Base-by-base conservation (phyloP, 2,797 vertebrate genomes). In the Cyprinodon diabolis region DNA sequence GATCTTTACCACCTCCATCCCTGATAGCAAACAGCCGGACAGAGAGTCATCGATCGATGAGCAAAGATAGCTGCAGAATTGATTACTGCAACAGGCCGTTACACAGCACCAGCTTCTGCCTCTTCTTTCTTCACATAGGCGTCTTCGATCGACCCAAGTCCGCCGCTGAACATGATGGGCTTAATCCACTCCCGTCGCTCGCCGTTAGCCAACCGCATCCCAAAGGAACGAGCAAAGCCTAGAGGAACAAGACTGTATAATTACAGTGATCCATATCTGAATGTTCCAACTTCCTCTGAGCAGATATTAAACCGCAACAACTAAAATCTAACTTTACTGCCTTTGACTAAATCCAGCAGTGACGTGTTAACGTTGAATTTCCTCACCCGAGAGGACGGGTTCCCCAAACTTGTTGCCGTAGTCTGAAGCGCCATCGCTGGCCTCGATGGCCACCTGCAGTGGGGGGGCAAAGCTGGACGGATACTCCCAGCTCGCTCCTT, bases 351-450 rank as follows among this genome's bases (percentile, higher is more conserved):
- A 30, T 30, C 30, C 14, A 12, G 45, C 45, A 15, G 37, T 30
- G 62, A 62, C 47, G 37, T 0, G 12, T 4, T 3, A 49, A 25
- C 3, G 14, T 6, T n/a, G 66, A 21, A 43, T 45, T 23, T 23
- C 43, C 56, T 43, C 65, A 97, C 97, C 97, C 60, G 96, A 93
- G 66, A 98, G 86, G 5, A 98, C 94, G 0, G 97, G 97, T 55
- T 98, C 97, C 66, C 97, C 97, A 85, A 98, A 98, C 82, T 98
- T 98, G 93, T 98, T 98, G 69, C 97, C 97, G 0, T 98, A 98
- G 88, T 98, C 97, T 0, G 97, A 98, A 6, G 97, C 97, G 0
- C 97, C 97, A 2, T 97, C 89, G 15, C 97, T 98, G 87, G 97
- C 97, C 66, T 97, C 95, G 1, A 98, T 93, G 47, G 96, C 96